Evolutionary conservation across 2,888 invertebrate genomes (phyloP).

Genomic region (Hirtodrosophila duncani): DNA sequence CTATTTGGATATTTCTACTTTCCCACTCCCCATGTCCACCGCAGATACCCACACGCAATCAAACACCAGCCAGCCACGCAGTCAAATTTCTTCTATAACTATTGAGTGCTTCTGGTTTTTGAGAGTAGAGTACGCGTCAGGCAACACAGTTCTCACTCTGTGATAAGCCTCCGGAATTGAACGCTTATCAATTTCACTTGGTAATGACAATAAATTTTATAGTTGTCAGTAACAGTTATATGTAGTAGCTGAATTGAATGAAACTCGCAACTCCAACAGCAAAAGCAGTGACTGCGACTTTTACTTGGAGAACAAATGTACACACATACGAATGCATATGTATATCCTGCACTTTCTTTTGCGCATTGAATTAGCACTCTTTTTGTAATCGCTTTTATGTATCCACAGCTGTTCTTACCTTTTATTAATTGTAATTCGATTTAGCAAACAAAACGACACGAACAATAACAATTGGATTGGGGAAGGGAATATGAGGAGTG

Average conservation of each 20-base stretch:
- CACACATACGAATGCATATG: no score
- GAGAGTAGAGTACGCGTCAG: neutral
- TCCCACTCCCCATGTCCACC: slow-evolving; percentile 2
- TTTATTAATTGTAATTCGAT: no score
- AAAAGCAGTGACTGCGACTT: neutral
- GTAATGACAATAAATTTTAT: slow-evolving; percentile 22
- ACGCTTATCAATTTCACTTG: slow-evolving; percentile 49
- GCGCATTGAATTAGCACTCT: no score
- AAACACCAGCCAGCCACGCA: slow-evolving; percentile 47
- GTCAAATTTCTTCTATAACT: slow-evolving; percentile 34
- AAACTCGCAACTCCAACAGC: neutral
- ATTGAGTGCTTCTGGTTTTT: slow-evolving; percentile 8
- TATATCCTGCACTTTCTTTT: no score
- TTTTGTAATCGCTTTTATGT: no score
- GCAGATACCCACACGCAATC: slow-evolving; percentile 16
- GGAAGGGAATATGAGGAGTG: no score
- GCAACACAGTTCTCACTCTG: slow-evolving; percentile 19
- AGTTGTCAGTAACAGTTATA: slow-evolving; percentile 36
- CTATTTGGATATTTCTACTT: no score
- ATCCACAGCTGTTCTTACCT: no score
- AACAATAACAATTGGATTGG: no score
- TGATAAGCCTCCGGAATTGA: slow-evolving; percentile 44
- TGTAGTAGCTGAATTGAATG: slow-evolving; percentile 9
- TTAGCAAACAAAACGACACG: no score
- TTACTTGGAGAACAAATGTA: no score